phyloP scores from a whole-genome alignment of 92 coral and sea anemone species.

The Zoanthus gigantus region DNA sequence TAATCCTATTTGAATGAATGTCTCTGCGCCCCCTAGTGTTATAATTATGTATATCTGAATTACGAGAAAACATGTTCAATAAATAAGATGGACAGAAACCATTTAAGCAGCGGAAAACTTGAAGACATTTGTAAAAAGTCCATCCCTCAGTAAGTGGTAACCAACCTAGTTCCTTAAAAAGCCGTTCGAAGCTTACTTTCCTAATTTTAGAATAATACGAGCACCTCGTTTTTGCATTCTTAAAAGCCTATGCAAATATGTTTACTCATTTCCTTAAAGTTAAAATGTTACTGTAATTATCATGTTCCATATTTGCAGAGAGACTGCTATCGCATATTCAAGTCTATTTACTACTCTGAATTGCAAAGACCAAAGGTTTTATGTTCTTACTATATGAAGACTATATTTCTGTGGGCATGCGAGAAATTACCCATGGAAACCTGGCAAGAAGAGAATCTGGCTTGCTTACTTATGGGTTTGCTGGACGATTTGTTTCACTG shows the following conservation, averaged over 20 bases:
- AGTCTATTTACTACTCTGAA: conserved; percentile 52
- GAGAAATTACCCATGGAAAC: conserved; percentile 57
- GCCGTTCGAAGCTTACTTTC: too few relatives aligned
- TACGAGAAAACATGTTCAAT: too few relatives aligned
- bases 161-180: too few relatives aligned
- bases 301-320: background rate
- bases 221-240: background rate
- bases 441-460: conserved; percentile 57
- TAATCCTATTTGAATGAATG: too few relatives aligned
- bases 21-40: too few relatives aligned
- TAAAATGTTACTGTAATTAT: background rate
- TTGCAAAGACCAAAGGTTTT: conserved; percentile 53
- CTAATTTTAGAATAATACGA: background rate
- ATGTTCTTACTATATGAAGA: conserved; percentile 63
- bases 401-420: conserved; percentile 68
- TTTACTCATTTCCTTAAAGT: background rate
- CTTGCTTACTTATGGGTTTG: conserved; percentile 63
- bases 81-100: too few relatives aligned
- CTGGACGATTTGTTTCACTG: conserved; percentile 64
- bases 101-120: too few relatives aligned
- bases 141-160: too few relatives aligned
- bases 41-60: too few relatives aligned
- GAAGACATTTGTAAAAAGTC: too few relatives aligned
- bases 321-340: conserved; percentile 56
- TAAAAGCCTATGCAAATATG: too few relatives aligned